A percentile compares a stretch with the other conserved stretches of the same genome.
Conservation (phyloP, 2,888 invertebrate genomes). For the Rhamphomyia laevipes region DNA sequence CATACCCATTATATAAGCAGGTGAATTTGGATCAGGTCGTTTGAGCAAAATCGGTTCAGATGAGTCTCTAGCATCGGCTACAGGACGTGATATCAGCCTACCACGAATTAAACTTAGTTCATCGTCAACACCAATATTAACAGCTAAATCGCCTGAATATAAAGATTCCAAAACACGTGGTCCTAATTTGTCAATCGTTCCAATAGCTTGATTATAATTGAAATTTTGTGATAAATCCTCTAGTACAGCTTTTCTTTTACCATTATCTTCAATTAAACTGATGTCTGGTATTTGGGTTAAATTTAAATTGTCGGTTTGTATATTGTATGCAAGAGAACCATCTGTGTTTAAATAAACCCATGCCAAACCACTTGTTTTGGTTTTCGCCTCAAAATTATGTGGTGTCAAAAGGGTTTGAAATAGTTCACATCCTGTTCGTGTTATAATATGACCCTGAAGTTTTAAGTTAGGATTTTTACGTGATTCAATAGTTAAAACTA, state of each 20-base stretch:
- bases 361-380: conserved; percentile 54
- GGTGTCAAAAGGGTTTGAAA: conserved; percentile 60
- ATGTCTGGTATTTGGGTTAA: conserved; percentile 49
- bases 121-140: conserved; percentile 56
- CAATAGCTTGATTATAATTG: conserved; percentile 52
- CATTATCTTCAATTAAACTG: conserved; percentile 59
- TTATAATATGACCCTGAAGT: conserved; percentile 58
- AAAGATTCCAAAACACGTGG: conserved; percentile 73
- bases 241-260: conserved; percentile 58
- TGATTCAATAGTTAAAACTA: conserved; percentile 58
- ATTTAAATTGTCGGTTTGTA: conserved; percentile 55
- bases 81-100: conserved; percentile 51
- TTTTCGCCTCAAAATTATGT: conserved; percentile 37
- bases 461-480: conserved; percentile 50
- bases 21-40: conserved; percentile 44
- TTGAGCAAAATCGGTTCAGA: conserved; percentile 55
- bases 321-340: conserved; percentile 65
- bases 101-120: conserved; percentile 51
- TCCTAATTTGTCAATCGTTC: conserved; percentile 62
- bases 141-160: conserved; percentile 67
- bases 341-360: conserved; percentile 69
- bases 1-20: conserved; percentile 49
- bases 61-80: conserved; percentile 62
- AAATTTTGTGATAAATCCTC: conserved; percentile 56
- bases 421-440: conserved; percentile 67